Base-by-base conservation (phyloP, 2,888 invertebrate species). In the Tanytarsus gracilentus region DNA sequence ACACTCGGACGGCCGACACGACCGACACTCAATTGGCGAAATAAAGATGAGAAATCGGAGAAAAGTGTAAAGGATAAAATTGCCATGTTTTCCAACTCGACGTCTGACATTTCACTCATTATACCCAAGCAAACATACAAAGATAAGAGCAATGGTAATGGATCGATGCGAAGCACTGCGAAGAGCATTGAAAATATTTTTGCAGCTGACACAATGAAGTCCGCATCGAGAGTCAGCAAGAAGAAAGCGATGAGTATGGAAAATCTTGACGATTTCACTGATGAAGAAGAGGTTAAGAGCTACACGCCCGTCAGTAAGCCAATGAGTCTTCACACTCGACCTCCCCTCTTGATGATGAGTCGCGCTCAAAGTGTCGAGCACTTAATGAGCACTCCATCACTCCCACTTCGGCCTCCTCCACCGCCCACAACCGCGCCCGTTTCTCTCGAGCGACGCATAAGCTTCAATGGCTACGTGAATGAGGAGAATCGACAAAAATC, bases 61-160 rank as follows among this genome's bases (percentile, higher is more conserved):
- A 83, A 82, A 65, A 88, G 88, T 67, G 88, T 90, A 61, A 82
- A 85, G 68, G 89, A 89, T 69, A 89, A 89, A 75, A 90, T 90
- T 67, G 89, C 89, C 62, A 87, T 89, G 85, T 90, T 90, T 73
- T 88, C 88, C 48, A 80, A 76, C 65, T 61, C 56, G 14, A 56
- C 29, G 9, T 50, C 50, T 11, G 61, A 52, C 53, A 71, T 58
- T 66, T 69, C 25, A 18, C 58, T 16, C 65, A 65, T 56, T 63
- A 60, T 65, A 65, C 58, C 60, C 64, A 61, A 5, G 56, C 63
- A 39, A 59, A 21, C 1, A 51, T 29, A n/a, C 14, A 39, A 39
- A 39, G n/a, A n/a, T 4, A 48, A 48, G 9, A 62, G n/a, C n/a
- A n/a, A n/a, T n/a, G n/a, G n/a, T n/a, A n/a, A 62, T 11, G 60